Base-by-base conservation (phyloP, 2,888 invertebrate genomes). In the Pterobdella sp. region DNA sequence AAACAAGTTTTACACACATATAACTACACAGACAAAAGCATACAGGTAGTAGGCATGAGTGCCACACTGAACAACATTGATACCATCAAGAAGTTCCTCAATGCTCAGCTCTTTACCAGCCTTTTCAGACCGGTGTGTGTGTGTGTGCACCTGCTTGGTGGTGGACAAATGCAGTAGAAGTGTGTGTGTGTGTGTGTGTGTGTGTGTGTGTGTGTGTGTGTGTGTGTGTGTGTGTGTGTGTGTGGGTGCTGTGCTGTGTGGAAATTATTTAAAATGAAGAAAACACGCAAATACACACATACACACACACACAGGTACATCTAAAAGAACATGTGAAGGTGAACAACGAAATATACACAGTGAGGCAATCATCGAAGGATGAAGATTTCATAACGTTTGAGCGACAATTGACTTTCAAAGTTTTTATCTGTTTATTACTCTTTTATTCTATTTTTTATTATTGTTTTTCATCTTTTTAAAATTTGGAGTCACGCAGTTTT, bases 1-100 rank as follows among this genome's bases (percentile, higher is more conserved):
- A n/a, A n/a, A n/a, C n/a, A n/a, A n/a, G n/a, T n/a, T n/a, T n/a
- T n/a, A n/a, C n/a, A n/a, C n/a, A n/a, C n/a, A n/a, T n/a, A n/a
- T n/a, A 7, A 18, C 7, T 18, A 18, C 7, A 22, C 60, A 37
- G 52, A 79, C 88, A 88, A 77, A 77, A 73, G 85, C 73, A 89
- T 92, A 75, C 94, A 94, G 82, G 89, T 97, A 74, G 88, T 97
- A 29, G 95, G 94, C 32, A 96, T 97, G 94, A 94, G 94, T 84
- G 97, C 97, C 0, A 97, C 97, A 0, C 90, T 97, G 78, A 94
- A 92, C 74, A 96, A 97, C 85, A 85, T 95, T 72, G 82, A 87
- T 0, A 92, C 95, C 80, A 81, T 98, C 64, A 88, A 90, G 0
- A 80, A 83, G 72, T 97, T 94, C 84, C 85, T 98, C 1, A 87